Percentiles rank a stretch among this genome's conserved stretches.
Conservation (phyloP, 2,113 vertebrate genomes). For the Boulengeromyrus knoepffleri region DNA sequence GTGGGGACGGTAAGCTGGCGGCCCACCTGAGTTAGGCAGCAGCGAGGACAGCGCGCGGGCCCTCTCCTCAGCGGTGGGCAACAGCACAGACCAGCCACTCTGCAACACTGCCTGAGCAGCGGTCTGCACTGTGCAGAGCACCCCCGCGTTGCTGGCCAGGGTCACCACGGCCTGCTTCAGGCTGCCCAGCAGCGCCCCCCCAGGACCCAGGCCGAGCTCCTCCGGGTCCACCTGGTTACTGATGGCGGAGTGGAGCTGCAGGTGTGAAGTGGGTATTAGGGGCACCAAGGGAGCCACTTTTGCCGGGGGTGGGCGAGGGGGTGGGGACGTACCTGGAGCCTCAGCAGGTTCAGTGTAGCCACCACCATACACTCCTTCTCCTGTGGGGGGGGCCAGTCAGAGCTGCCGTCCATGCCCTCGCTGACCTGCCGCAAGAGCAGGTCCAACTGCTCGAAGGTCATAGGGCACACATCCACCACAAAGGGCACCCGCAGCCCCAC, state of each 20-base stretch:
- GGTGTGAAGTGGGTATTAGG: neutral
- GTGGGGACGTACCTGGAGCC: conserved; percentile 74
- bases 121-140: conserved; percentile 82
- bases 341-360: conserved; percentile 81
- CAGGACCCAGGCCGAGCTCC: conserved; percentile 83
- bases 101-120: conserved; percentile 92
- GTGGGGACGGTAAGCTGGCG: neutral
- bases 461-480: conserved; percentile 88
- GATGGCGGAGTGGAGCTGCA: conserved; percentile 88
- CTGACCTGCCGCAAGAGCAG: conserved; percentile 86
- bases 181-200: conserved; percentile 84
- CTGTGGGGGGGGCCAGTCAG: conserved; percentile 93
- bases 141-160: conserved; percentile 86
- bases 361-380: conserved; percentile 97
- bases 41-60: conserved; percentile 87
- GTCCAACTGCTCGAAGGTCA: conserved; percentile 95
- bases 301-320: too few relatives aligned
- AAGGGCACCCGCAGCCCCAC: conserved; percentile 90
- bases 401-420: conserved; percentile 92
- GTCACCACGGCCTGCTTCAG: conserved; percentile 93
- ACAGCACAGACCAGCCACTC: conserved; percentile 91
- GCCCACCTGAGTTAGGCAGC: conserved; percentile 81
- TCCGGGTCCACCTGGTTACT: conserved; percentile 94
- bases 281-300: too few relatives aligned
- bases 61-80: conserved; percentile 91